These are phyloP conservation scores for Dendrocincla fuliginosa DNA, from an alignment of 2,797 vertebrate species.

Conservation along the genomic window DNA sequence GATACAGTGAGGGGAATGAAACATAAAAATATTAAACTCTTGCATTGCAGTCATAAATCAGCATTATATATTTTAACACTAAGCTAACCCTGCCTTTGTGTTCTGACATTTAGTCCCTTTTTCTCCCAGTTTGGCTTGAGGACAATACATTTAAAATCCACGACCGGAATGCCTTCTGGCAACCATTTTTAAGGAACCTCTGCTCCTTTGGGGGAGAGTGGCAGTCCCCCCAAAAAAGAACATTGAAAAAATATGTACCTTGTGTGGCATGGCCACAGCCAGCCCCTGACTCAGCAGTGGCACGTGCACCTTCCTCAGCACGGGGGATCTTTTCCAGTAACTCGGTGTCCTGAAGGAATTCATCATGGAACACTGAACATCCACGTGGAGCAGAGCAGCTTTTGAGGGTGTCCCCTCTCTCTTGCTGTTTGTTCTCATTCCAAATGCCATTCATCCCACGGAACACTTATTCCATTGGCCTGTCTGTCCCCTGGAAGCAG, in stretches of 20 bases:
- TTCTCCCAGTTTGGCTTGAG: not conserved
- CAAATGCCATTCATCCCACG: not conserved
- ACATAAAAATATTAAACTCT: not conserved
- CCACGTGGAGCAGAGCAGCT: not conserved
- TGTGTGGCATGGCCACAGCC: not conserved
- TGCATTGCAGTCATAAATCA: not conserved
- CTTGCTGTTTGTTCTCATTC: not conserved
- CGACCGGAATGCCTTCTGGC: not conserved
- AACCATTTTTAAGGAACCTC: not conserved
- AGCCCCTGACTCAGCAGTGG: constrained; percentile 4
- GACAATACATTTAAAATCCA: not conserved
- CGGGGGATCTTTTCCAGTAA: not conserved
- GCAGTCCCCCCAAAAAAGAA: not conserved
- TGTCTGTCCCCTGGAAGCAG: not conserved
- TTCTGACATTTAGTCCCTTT: not conserved
- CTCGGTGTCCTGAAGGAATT: not conserved
- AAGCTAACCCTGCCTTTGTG: not conserved
- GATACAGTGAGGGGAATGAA: not conserved
- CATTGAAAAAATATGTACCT: not conserved
- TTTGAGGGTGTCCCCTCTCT: not conserved
- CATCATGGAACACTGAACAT: not conserved
- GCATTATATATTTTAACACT: not conserved
- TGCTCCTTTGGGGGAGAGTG: not conserved
- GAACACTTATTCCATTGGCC: not conserved
- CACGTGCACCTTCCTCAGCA: fast-evolving